Evolutionary conservation across 2,113 vertebrate genomes (phyloP), one percentile per base, ranked within the genome.

Genomic region (Datnioides undecimradiatus): DNA sequence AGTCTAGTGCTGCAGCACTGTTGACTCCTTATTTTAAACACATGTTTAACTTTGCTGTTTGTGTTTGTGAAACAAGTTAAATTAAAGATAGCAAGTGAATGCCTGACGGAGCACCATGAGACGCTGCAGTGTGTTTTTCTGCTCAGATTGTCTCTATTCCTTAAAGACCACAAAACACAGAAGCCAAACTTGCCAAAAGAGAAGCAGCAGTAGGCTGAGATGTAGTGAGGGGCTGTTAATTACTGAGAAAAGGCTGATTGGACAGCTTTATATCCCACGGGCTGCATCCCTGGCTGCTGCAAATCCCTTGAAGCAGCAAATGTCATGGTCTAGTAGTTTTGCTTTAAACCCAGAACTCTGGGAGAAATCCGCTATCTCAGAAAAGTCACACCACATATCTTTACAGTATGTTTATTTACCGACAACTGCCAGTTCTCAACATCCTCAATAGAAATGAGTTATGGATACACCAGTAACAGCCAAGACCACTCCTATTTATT

Each of bases 231-330:
- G 23, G 48, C n/a, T 76, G 62, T 73, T 90, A 79, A 89, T 89
- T 84, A 74, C 48, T 38, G 57, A 8, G 25, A 58, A 80, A 64
- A 71, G 33, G 79, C 73, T 76, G 79, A 86, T 62, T 76, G 75
- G 65, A 83, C 77, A 85, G 70, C 66, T 86, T 73, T 43, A 51
- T 40, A 51, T 64, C 54, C 68, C 59, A 23, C 1, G 4, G 81
- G 58, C 60, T 76, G 65, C 48, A 55, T 73, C 54, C 36, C 73
- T 66, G 65, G 59, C 17, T 45, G 31, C 62, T 33, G 72, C 29
- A 63, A 86, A 80, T 84, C 73, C 75, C 76, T 57, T 57, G 65
- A 88, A 87, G 78, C 81, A 79, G 85, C 66, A 87, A 64, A 80
- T 85, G 80, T 86, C 77, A 84, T 2, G 16, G 59, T 75, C 36